Evolutionary conservation across 1,140 invertebrate species (phyloP), one percentile per base, ranked within the genome.

Genomic region (Ephestia elutella): DNA sequence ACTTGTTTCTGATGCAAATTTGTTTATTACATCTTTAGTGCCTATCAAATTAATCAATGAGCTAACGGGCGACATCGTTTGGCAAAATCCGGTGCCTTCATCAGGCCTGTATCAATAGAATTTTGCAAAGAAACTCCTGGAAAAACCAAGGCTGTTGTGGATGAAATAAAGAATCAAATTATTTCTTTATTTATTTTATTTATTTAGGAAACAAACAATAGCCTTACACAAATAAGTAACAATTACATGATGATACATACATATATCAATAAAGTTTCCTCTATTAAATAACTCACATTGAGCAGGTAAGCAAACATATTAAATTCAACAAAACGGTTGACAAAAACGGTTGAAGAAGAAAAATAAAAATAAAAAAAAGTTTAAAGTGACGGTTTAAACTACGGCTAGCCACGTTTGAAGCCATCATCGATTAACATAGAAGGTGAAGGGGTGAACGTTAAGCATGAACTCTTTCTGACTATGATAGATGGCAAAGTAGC

Each of bases 51-150:
- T 32, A 28, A 30, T 54, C 5, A 25, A 54, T 30, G 17, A 13
- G 1, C 8, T 32, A 32, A 32, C 25, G 1, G 25, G 25, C 25
- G 25, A 54, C 15, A 17, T 54, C 5, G 15, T 54, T 15, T 54
- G 53, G 53, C 10, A 54, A n/a, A 54, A 54, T 54, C 53, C 53
- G 7, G 25, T 21, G 21, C 53, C 11, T 10, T 54, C 53, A 54
- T 54, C 53, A n/a, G 28, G 28, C 53, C 28, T 8, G 32, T 54
- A 17, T 54, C 17, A 35, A 54, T 18, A 54, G 25, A 54, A 32
- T 54, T 54, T 54, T 54, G 9, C n/a, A 54, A 54, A 30, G 53
- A 54, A 54, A 54, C 53, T 15, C 53, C 53, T 21, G 53, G 32
- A 30, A 54, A 32, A 17, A 54, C 25, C 30, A 35, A 17, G 15